Base-by-base conservation (phyloP, 2,113 vertebrate species). In the Athene noctua region DNA sequence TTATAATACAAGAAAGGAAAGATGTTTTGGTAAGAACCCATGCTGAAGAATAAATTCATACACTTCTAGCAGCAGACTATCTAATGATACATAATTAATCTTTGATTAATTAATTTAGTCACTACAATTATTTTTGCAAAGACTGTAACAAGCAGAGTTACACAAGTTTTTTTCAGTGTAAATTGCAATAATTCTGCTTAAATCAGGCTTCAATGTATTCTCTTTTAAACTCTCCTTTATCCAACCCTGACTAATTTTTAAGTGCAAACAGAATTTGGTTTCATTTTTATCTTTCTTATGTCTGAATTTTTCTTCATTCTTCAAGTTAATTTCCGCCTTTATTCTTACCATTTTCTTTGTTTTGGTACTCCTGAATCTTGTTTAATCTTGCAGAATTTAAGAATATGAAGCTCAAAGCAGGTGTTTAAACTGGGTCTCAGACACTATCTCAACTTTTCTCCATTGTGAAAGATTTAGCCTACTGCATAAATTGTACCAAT, bases 31-130 rank as follows among this genome's bases (percentile, higher is more conserved):
- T 23, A 93, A 80, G 40, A 84, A 63, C 6, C 4, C 21, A 71
- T 26, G 21, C 32, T 61, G 68, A 92, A 84, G 21, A 91, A 81
- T n/a, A 90, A 65, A 75, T 63, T 92, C 34, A 59, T 36, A 71
- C 25, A 44, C 13, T 71, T 79, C 34, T 38, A 93, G 47, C 34
- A 88, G 46, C 51, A 96, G 30, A 67, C 44, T 86, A 84, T 78
- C 55, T 91, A 27, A 83, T 66, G 67, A 80, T 38, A 90, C 36
- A 84, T 88, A 92, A 86, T 93, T 96, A 86, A 91, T 66, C n/a
- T 72, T 66, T 91, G 68, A 93, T 59, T 88, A 87, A 93, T 86
- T 27, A 93, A 90, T 95, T 92, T 84, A 89, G 57, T 78, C 15
- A 73, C 10, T 32, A 62, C 17, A 80, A 72, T 79, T 91, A 86